These are phyloP conservation scores for Microcebus jonahi DNA, from an alignment of 2,113 vertebrate species.

Conservation along the genomic window DNA sequence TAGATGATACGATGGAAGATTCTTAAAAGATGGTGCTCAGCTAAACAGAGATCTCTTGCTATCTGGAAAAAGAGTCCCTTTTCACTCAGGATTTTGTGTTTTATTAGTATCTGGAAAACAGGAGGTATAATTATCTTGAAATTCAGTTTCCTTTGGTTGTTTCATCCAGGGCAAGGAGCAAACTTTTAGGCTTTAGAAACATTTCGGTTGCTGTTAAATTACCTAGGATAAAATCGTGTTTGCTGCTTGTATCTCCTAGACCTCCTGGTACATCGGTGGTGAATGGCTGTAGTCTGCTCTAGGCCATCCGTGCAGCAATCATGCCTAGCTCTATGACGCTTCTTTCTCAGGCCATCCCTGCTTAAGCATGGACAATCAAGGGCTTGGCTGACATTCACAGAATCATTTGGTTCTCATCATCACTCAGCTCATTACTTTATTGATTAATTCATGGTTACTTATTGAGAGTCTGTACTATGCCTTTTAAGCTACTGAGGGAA, in stretches of 20 bases:
- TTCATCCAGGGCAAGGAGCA: neutral
- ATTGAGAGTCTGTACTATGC: neutral
- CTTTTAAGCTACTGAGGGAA: neutral
- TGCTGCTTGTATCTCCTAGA: neutral
- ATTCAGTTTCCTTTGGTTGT: conserved; percentile 29
- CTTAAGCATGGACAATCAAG: neutral
- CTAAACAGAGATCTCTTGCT: neutral
- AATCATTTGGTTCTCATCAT: neutral
- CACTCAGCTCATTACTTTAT: neutral
- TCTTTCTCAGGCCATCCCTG: neutral
- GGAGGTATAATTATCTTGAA: conserved; percentile 25
- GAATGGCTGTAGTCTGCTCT: neutral
- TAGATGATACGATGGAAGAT: neutral
- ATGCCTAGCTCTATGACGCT: neutral
- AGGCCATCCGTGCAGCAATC: neutral
- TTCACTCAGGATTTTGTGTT: neutral
- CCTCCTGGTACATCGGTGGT: neutral
- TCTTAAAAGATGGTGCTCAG: neutral
- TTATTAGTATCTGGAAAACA: conserved; percentile 52
- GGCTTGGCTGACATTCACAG: neutral
- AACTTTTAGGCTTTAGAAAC: neutral
- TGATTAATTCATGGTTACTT: neutral
- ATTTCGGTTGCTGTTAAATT: neutral
- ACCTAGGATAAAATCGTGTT: neutral
- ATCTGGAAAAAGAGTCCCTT: neutral